These are phyloP conservation scores for Epizoanthus scotinus DNA, from an alignment of 92 coral and sea anemone species.

Conservation along the genomic window DNA sequence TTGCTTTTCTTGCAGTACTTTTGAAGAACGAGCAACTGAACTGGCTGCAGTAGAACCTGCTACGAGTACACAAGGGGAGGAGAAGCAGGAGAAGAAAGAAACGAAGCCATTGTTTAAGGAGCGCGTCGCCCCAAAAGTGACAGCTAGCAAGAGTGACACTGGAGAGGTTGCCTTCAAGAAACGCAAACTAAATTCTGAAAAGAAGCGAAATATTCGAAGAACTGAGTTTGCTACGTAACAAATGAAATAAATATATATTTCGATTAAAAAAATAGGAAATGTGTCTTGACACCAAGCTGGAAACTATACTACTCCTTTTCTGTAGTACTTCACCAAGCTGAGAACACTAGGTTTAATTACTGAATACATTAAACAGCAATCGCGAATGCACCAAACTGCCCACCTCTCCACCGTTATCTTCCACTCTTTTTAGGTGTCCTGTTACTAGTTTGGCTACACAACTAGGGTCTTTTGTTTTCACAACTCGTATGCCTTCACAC, in stretches of 20 bases:
- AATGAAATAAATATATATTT: background rate
- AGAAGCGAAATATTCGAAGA: constrained; percentile 81
- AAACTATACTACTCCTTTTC: too few relatives aligned
- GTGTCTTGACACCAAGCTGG: too few relatives aligned
- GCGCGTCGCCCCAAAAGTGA: constrained; percentile 70
- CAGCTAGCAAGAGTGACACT: constrained; percentile 46
- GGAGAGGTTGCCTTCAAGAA: constrained; percentile 85
- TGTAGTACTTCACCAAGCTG: too few relatives aligned
- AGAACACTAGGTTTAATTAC: too few relatives aligned
- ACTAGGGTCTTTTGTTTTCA: too few relatives aligned
- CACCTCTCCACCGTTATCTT: too few relatives aligned
- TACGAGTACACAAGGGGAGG: constrained; percentile 12
- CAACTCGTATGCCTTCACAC: too few relatives aligned
- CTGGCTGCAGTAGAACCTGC: background rate
- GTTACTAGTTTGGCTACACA: too few relatives aligned
- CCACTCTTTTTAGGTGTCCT: too few relatives aligned
- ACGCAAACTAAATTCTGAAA: constrained; percentile 83
- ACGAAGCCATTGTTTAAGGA: constrained; percentile 78
- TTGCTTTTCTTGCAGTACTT: constrained; percentile 33
- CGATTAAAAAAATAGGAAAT: too few relatives aligned
- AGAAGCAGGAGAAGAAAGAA: constrained; percentile 54
- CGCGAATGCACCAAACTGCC: too few relatives aligned
- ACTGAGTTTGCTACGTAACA: constrained; percentile 53
- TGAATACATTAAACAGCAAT: too few relatives aligned
- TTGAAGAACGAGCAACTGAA: constrained; percentile 6